Conservation (phyloP, 2,888 invertebrate genomes). For the Microplitis deprimator region DNA sequence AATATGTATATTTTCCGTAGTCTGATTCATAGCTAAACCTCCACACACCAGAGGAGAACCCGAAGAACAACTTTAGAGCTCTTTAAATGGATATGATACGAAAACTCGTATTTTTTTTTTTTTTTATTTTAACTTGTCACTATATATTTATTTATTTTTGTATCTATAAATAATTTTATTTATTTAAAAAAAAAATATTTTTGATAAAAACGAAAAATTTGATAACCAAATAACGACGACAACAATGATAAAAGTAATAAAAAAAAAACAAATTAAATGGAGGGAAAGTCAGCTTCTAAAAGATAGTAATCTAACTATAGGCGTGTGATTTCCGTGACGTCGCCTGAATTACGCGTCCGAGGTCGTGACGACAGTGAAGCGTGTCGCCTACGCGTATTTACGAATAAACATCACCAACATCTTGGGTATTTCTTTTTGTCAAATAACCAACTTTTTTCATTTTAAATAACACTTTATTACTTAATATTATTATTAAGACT, state of each 20-base stretch:
- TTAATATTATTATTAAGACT: not conserved
- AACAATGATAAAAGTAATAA: not conserved
- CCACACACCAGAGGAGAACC: slow-evolving; percentile 7
- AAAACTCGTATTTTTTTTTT: slow-evolving; percentile 20
- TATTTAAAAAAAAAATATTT: slow-evolving; percentile 1
- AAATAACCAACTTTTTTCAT: slow-evolving; percentile 3
- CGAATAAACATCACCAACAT: slow-evolving; percentile 49
- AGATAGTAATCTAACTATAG: slow-evolving; percentile 29
- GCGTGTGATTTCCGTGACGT: slow-evolving; percentile 42
- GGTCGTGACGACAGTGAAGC: slow-evolving; percentile 49
- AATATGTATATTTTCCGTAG: not conserved
- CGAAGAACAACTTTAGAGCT: slow-evolving; percentile 20
- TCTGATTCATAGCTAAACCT: slow-evolving; percentile 40
- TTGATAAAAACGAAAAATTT: not conserved
- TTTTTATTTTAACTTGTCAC: slow-evolving; percentile 6
- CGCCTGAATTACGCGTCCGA: slow-evolving; percentile 38
- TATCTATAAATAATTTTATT: not conserved
- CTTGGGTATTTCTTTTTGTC: slow-evolving; percentile 39
- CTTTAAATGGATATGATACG: slow-evolving; percentile 40
- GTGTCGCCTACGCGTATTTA: slow-evolving; percentile 49
- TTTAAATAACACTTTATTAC: slow-evolving; percentile 16
- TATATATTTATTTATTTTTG: not conserved
- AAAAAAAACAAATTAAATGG: slow-evolving; percentile 2
- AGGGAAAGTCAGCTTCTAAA: slow-evolving; percentile 23
- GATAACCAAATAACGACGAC: not conserved